Evolutionary conservation across 2,797 vertebrate genomes (phyloP).

Genomic region (Tragopan temminckii): DNA sequence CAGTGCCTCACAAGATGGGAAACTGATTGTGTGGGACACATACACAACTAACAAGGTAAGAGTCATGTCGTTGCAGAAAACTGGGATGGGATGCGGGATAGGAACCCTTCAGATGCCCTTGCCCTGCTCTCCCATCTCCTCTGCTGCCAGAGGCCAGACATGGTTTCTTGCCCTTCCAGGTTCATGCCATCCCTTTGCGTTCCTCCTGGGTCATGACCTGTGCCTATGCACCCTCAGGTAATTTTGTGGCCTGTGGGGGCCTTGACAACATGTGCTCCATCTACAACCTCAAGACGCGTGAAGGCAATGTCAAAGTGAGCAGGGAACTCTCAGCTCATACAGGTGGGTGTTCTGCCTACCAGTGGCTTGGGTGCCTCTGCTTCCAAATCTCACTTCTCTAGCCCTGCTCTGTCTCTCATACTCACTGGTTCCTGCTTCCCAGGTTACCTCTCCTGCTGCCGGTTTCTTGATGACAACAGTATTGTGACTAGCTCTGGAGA

Average conservation of each 20-base stretch:
- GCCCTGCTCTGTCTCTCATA: background rate
- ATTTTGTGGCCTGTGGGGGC: conserved; percentile 96
- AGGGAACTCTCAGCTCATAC: conserved; percentile 94
- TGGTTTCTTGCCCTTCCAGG: conserved; percentile 75
- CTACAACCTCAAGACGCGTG: conserved; percentile 96
- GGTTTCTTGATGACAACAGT: conserved; percentile 93
- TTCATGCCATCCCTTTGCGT: conserved; percentile 95
- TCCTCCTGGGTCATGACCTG: conserved; percentile 99
- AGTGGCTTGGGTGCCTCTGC: background rate
- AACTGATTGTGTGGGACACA: conserved; percentile 98
- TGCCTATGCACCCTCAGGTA: conserved; percentile 95
- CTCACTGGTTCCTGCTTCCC: background rate
- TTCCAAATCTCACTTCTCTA: background rate
- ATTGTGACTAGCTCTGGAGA: conserved; percentile 98
- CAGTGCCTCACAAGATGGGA: conserved; percentile 98
- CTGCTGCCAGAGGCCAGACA: background rate
- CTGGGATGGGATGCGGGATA: accelerated
- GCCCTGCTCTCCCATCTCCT: background rate
- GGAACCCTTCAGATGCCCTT: accelerated
- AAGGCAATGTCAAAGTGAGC: conserved; percentile 96
- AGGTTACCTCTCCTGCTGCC: conserved; percentile 98
- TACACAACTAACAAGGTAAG: conserved; percentile 96
- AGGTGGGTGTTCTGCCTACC: conserved; percentile 79
- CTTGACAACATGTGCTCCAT: conserved; percentile 99
- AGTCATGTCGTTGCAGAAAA: background rate